Percentiles rank a stretch among this genome's conserved stretches.
Conservation (phyloP, 2,888 invertebrate species). For the Megastigmus dorsalis region DNA sequence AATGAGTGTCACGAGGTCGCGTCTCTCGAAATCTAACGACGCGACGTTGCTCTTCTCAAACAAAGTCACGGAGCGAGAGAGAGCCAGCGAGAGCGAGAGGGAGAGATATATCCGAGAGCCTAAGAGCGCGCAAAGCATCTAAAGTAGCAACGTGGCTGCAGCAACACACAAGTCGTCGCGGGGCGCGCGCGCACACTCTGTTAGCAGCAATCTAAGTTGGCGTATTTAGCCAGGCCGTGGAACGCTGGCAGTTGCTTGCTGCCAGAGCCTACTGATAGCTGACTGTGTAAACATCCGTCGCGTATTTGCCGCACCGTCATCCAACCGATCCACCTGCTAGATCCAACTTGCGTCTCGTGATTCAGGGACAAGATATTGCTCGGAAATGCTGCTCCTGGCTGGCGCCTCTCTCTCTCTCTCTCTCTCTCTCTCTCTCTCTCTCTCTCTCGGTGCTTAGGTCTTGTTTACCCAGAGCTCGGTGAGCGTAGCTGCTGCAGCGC, state of each 20-base stretch:
- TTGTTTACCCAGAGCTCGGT: slow-evolving; percentile 39
- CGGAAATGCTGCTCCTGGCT: no score
- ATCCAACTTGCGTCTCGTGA: slow-evolving; percentile 55
- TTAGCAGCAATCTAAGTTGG: slow-evolving; percentile 70
- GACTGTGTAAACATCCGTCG: slow-evolving; percentile 66
- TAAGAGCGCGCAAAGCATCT: no score
- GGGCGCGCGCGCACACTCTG: slow-evolving; percentile 52
- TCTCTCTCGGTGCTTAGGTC: slow-evolving; percentile 9
- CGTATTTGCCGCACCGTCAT: slow-evolving; percentile 65
- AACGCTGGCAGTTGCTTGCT: slow-evolving; percentile 52
- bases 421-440: slow-evolving; percentile 56
- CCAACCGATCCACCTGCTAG: slow-evolving; percentile 58
- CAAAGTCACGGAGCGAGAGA: slow-evolving; percentile 15
- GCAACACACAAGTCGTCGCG: background rate
- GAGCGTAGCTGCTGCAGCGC: background rate
- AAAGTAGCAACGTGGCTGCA: no score
- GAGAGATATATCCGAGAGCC: background rate
- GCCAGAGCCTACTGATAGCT: slow-evolving; percentile 58
- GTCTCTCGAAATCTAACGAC: background rate
- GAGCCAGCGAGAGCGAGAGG: background rate
- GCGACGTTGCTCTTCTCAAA: slow-evolving; percentile 2
- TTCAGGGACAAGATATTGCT: slow-evolving; percentile 67
- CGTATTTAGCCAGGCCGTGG: slow-evolving; percentile 68
- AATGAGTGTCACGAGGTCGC: slow-evolving; percentile 38
- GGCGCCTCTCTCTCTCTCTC: slow-evolving; percentile 58